Evolutionary conservation across 2,888 invertebrate species (phyloP).

Genomic region (Caenorhabditis japonica): DNA sequence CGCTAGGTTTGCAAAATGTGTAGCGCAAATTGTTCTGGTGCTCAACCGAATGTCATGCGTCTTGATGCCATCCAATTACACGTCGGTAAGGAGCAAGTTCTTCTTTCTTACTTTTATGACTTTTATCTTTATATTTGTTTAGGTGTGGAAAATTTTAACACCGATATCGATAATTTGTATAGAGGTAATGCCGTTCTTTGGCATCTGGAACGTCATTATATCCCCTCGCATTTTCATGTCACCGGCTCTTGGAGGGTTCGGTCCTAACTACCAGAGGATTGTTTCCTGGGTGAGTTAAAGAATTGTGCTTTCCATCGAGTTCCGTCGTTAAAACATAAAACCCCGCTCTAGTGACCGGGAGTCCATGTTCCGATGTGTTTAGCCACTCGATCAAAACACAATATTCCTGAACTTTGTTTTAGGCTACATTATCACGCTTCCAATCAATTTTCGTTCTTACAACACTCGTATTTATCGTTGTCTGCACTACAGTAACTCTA

Average conservation of each 20-base stretch:
- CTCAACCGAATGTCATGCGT: slow-evolving; percentile 31
- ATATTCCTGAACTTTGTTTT: background rate
- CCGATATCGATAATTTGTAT: background rate
- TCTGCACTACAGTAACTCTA: slow-evolving; percentile 19
- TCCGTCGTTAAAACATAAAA: too few relatives aligned
- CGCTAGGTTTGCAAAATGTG: slow-evolving; percentile 5
- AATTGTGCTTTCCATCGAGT: too few relatives aligned
- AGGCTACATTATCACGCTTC: slow-evolving; percentile 24
- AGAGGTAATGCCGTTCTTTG: background rate
- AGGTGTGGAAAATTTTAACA: background rate
- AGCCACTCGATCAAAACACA: too few relatives aligned
- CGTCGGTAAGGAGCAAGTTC: too few relatives aligned
- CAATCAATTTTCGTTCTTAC: slow-evolving; percentile 21
- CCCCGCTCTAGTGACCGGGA: too few relatives aligned
- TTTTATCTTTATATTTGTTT: too few relatives aligned
- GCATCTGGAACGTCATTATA: slow-evolving; percentile 4
- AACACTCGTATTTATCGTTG: slow-evolving; percentile 3
- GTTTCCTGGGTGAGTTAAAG: slow-evolving; percentile 22
- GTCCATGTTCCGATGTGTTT: too few relatives aligned
- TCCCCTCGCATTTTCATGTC: background rate
- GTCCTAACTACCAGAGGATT: background rate
- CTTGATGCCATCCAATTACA: slow-evolving; percentile 12
- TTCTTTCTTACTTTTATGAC: too few relatives aligned
- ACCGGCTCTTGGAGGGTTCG: slow-evolving; percentile 4
- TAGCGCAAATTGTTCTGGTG: too few relatives aligned